Evolutionary conservation across 2,888 invertebrate genomes (phyloP).

Genomic region (Trileptium ribeirensis): DNA sequence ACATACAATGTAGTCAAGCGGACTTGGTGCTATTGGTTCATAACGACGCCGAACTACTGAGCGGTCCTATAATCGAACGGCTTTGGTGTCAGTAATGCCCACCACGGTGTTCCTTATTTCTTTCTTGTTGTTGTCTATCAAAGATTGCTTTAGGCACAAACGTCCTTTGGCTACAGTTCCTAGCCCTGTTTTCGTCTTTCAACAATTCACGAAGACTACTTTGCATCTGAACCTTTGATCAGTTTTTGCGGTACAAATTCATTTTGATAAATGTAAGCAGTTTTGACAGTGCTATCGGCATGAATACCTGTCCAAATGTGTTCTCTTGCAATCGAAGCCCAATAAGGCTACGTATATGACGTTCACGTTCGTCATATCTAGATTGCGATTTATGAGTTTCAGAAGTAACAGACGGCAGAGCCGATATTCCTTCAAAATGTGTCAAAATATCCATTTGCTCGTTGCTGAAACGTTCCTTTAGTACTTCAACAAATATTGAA

Average conservation of each 20-base stretch:
- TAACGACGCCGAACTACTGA: not conserved
- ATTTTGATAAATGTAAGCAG: not conserved
- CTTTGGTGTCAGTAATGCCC: too few relatives aligned
- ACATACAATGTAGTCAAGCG: not conserved
- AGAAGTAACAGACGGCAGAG: not conserved
- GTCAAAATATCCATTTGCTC: not conserved
- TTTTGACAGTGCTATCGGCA: not conserved
- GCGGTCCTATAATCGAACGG: too few relatives aligned
- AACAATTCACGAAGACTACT: not conserved
- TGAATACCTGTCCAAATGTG: conserved; percentile 1
- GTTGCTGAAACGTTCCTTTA: not conserved
- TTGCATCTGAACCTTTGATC: not conserved
- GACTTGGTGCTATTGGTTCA: not conserved
- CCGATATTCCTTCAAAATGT: not conserved
- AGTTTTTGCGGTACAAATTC: not conserved
- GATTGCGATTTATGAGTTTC: not conserved
- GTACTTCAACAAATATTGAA: not conserved
- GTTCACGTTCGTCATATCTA: conserved; percentile 1
- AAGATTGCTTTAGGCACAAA: too few relatives aligned
- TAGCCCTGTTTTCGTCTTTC: not conserved
- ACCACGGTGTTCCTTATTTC: too few relatives aligned
- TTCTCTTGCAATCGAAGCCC: not conserved
- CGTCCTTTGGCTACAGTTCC: not conserved
- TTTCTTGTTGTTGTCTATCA: too few relatives aligned
- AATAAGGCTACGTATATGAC: not conserved